phyloP scores from a whole-genome alignment of 2,797 vertebrate species.

The Karalla daura region DNA sequence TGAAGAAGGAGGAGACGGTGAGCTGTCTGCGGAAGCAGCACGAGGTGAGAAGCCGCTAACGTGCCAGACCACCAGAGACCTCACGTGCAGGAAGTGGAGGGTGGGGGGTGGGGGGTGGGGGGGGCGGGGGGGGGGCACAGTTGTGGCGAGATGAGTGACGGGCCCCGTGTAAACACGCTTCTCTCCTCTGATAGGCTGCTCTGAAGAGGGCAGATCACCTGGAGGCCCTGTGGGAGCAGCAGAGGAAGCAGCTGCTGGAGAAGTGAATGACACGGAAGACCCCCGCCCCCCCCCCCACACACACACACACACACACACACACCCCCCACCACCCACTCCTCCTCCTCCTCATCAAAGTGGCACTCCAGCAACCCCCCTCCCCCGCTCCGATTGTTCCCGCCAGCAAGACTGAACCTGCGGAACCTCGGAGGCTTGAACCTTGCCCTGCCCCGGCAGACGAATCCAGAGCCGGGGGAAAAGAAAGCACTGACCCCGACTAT shows the following conservation, averaged over 20 bases:
- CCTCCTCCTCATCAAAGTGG: neutral
- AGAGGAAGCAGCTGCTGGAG: conserved; percentile 84
- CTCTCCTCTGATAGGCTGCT: conserved; percentile 82
- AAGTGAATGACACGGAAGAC: conserved; percentile 77
- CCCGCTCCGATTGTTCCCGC: neutral
- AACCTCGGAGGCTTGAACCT: conserved; percentile 26
- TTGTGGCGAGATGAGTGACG: conserved; percentile 28
- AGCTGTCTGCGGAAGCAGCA: conserved; percentile 89
- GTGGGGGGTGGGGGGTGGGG: no score
- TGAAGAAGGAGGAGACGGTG: conserved; percentile 92
- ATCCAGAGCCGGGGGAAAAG: conserved; percentile 6
- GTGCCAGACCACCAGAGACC: no score
- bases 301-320: no score
- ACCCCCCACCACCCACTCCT: no score
- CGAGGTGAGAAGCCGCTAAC: conserved; percentile 85
- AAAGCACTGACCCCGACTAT: neutral
- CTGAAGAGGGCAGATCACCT: conserved; percentile 91
- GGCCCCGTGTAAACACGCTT: accelerated
- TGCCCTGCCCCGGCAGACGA: conserved; percentile 49
- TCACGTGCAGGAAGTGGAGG: no score
- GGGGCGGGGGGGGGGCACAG: no score
- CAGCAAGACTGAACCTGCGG: conserved; percentile 55
- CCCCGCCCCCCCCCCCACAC: neutral
- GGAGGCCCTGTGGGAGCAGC: conserved; percentile 91
- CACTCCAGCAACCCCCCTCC: neutral